Conservation (phyloP, 2,113 vertebrate species). For the Trematocara variabile region DNA sequence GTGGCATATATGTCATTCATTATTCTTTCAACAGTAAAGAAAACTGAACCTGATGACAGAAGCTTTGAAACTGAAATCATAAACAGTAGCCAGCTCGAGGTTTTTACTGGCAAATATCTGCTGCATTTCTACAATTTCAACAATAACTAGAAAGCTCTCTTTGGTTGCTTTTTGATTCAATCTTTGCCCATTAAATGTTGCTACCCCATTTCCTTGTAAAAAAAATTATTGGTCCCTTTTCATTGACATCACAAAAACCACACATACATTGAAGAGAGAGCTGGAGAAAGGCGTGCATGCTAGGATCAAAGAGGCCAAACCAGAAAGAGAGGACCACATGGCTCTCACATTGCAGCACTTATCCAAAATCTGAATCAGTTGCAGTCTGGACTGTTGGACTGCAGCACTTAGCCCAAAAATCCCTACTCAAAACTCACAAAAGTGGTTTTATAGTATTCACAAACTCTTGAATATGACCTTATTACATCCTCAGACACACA, state of each 20-base stretch:
- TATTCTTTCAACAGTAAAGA: constrained; percentile 31
- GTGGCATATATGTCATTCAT: not conserved
- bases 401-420: not conserved
- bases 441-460: constrained; percentile 1
- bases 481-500: not conserved
- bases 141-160: constrained; percentile 26
- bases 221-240: constrained; percentile 47
- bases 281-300: constrained; percentile 29
- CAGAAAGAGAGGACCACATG: constrained; percentile 25
- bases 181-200: constrained; percentile 46
- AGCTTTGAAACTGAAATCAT: constrained; percentile 11
- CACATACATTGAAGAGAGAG: constrained; percentile 29
- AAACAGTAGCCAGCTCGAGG: constrained; percentile 20
- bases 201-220: constrained; percentile 57
- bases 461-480: not conserved
- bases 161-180: constrained; percentile 5
- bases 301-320: constrained; percentile 51
- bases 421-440: constrained; percentile 26
- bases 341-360: constrained; percentile 35
- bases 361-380: constrained; percentile 26
- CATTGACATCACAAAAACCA: constrained; percentile 66
- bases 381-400: not conserved
- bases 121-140: constrained; percentile 25
- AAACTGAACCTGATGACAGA: constrained; percentile 22
- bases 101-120: constrained; percentile 44